Evolutionary conservation across 2,888 invertebrate genomes (phyloP).

Genomic region (Malthinus seriepunctatus): DNA sequence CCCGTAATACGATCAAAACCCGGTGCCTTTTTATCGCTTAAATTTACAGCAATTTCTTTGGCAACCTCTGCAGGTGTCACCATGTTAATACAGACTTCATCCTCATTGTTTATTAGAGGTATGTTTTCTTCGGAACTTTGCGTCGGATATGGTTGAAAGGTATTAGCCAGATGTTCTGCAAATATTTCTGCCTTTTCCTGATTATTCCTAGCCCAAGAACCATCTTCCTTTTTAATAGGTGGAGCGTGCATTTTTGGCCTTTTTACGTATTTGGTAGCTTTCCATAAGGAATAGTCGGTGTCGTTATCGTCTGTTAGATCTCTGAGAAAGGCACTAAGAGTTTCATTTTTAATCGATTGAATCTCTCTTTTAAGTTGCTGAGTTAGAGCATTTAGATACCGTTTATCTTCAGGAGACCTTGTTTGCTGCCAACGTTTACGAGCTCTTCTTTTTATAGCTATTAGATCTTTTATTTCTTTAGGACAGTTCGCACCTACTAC

Average conservation of each 20-base stretch:
- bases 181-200: slow-evolving; percentile 3
- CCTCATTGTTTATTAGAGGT: neutral
- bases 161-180: slow-evolving; percentile 6
- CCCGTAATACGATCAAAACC: neutral
- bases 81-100: neutral
- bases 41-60: neutral
- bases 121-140: neutral
- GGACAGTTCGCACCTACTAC: slow-evolving; percentile 5
- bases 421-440: slow-evolving; percentile 28
- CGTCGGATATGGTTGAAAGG: slow-evolving; percentile 10
- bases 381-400: slow-evolving; percentile 22
- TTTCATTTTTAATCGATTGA: slow-evolving; percentile 13
- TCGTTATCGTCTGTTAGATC: slow-evolving; percentile 12
- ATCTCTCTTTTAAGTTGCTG: slow-evolving; percentile 27
- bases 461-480: slow-evolving; percentile 9
- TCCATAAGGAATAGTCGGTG: neutral
- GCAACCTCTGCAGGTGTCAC: neutral
- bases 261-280: slow-evolving; percentile 1
- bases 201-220: neutral
- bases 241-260: neutral
- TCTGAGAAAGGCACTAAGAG: slow-evolving; percentile 17
- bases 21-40: neutral
- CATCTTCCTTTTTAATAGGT: neutral
- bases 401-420: slow-evolving; percentile 17
- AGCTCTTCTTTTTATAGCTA: slow-evolving; percentile 3